Percentiles rank a stretch among this genome's conserved stretches.
Evolutionary conservation across 2,888 invertebrate genomes (phyloP).

Genomic region (Acleris emargana): DNA sequence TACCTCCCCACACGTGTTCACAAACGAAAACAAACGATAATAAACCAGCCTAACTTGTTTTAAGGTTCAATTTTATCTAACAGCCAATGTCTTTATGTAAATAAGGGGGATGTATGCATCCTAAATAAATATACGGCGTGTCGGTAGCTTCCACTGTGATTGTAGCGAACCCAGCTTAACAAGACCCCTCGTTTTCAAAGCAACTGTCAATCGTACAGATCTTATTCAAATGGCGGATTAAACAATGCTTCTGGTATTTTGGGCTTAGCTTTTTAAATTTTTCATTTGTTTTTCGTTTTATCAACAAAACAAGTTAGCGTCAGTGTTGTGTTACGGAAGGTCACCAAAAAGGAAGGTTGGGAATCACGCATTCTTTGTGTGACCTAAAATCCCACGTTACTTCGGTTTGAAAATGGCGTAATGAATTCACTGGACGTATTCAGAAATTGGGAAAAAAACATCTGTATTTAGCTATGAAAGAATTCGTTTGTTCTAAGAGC

Average conservation of each 20-base stretch:
- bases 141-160: conserved; percentile 64
- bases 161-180: conserved; percentile 55
- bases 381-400: not conserved
- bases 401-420: not conserved
- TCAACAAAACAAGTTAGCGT: conserved; percentile 22
- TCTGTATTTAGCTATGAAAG: no score
- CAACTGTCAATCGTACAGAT: conserved; percentile 40
- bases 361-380: not conserved
- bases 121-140: conserved; percentile 78
- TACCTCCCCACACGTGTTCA: conserved; percentile 48
- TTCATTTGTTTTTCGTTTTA: conserved; percentile 31
- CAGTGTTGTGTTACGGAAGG: conserved; percentile 18
- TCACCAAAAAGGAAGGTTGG: not conserved
- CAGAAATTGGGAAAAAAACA: no score
- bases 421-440: not conserved
- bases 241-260: conserved; percentile 59
- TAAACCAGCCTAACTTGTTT: conserved; percentile 46
- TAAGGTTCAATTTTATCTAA: conserved; percentile 58
- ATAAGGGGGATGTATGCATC: conserved; percentile 69
- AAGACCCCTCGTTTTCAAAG: conserved; percentile 47
- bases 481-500: no score
- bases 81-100: conserved; percentile 54
- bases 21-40: conserved; percentile 50
- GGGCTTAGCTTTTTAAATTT: conserved; percentile 44
- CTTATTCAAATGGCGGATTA: conserved; percentile 47